A percentile compares a stretch with the other conserved stretches of the same genome.
These are phyloP conservation scores for Xestoiulus laeticollis DNA, from an alignment of 2,888 invertebrate species.

Conservation along the genomic window DNA sequence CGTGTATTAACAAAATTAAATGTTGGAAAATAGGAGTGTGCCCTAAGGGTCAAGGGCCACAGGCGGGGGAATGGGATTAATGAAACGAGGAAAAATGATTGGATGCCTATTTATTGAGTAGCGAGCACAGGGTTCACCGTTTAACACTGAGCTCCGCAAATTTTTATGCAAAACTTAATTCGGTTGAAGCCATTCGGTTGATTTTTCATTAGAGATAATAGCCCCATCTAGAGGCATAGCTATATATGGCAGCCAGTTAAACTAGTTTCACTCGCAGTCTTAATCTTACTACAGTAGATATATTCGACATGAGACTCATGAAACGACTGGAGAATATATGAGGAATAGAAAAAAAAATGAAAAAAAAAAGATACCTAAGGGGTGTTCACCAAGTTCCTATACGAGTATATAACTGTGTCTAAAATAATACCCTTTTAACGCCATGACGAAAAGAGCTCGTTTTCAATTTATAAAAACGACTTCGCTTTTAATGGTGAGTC, in stretches of 20 bases:
- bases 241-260: slow-evolving; percentile 27
- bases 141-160: slow-evolving; percentile 19
- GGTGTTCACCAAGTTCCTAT: slow-evolving; percentile 14
- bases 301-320: slow-evolving; percentile 24
- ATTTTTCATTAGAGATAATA: slow-evolving; percentile 41
- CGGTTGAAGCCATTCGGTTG: slow-evolving; percentile 32
- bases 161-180: slow-evolving; percentile 41
- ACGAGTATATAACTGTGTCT: not conserved
- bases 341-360: not conserved
- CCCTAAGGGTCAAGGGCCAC: not conserved
- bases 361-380: not conserved
- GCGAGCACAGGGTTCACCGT: not conserved
- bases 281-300: slow-evolving; percentile 19
- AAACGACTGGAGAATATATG: not conserved
- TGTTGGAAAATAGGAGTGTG: not conserved
- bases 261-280: slow-evolving; percentile 24
- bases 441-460: too few relatives aligned
- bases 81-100: not conserved
- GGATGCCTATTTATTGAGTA: slow-evolving; percentile 1
- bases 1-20: slow-evolving; percentile 32
- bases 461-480: too few relatives aligned
- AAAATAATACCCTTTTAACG: not conserved
- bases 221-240: slow-evolving; percentile 39
- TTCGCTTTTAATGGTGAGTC: too few relatives aligned
- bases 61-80: not conserved